Evolutionary conservation across 2,888 invertebrate species (phyloP), one percentile per base, ranked within the genome.

Genomic region (Colostygia pectinataria): DNA sequence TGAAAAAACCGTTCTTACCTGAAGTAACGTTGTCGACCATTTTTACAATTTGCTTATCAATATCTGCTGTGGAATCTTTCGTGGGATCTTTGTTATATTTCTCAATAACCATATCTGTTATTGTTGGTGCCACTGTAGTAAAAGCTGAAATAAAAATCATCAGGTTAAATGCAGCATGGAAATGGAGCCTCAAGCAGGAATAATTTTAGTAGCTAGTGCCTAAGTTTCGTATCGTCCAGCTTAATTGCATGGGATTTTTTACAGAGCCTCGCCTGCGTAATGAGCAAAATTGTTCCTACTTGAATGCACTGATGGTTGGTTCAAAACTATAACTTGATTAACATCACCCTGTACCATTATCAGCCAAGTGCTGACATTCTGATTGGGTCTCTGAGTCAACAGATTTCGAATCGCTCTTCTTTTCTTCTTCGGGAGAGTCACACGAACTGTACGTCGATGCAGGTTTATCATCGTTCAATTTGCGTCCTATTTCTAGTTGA

Each of bases 1-100:
- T 23, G 2, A 37, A 43, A 28, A 24, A 15, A n/a, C n/a, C n/a
- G n/a, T n/a, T n/a, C 7, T 27, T 71, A 80, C 80, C 78, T 64
- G 76, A 77, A 27, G 71, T 71, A n/a, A 61, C 51, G 31, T 65
- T 53, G 25, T 77, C 72, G 2, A 69, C 47, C 62, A 65, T 71
- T 24, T 33, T 29, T 1, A 50, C 45, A 1, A 38, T 12, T 40
- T 44, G 38, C 8, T 49, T 38, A n/a, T 38, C 15, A n/a, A 20
- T 18, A 8, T 18, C n/a, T n/a, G n/a, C n/a, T n/a, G n/a, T n/a
- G n/a, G 24, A 20, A 13, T 51, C 41, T 33, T 29, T 42, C 4
- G 8, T 28, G 1, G 40, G 29, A 4, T 42, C 27, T 10, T 34
- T 24, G 6, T 23, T 7, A 29, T 34, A 40, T 45, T 41, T 38